A percentile compares a stretch with the other conserved stretches of the same genome.
phyloP scores from a whole-genome alignment of 2,113 vertebrate species.

The Tretioscincus oriximinensis region DNA sequence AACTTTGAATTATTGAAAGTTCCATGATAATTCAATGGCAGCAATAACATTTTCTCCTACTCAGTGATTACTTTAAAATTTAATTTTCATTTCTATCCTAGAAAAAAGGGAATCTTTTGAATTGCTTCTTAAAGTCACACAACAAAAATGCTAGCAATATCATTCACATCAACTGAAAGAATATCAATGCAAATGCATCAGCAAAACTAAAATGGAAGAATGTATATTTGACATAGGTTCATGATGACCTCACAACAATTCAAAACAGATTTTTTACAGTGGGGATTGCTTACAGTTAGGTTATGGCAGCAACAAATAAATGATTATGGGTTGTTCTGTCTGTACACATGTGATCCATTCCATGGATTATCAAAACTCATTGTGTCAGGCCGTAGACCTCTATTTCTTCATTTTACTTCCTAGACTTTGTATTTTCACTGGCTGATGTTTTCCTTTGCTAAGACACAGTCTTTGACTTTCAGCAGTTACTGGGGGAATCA shows the following conservation, averaged over 20 bases:
- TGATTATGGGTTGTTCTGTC: background rate
- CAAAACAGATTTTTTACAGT: background rate
- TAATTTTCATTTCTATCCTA: background rate
- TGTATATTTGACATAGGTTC: background rate
- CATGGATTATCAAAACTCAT: background rate
- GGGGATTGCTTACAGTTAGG: background rate
- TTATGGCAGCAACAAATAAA: background rate
- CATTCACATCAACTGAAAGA: background rate
- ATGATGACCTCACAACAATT: background rate
- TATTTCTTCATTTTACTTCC: no score
- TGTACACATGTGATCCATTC: background rate
- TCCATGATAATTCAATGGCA: slow-evolving; percentile 1
- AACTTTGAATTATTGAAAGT: background rate
- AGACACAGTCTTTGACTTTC: background rate
- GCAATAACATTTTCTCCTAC: slow-evolving; percentile 32
- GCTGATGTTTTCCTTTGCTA: background rate
- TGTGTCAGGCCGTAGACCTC: background rate
- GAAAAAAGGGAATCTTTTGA: background rate
- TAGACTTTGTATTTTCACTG: background rate
- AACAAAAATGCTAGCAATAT: background rate
- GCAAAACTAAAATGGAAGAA: background rate
- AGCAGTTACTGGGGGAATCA: no score
- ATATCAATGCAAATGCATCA: background rate
- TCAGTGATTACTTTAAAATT: background rate
- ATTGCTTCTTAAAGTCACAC: background rate